phyloP scores from a whole-genome alignment of 2,797 vertebrate genomes.

The Takifugu rubripes region DNA sequence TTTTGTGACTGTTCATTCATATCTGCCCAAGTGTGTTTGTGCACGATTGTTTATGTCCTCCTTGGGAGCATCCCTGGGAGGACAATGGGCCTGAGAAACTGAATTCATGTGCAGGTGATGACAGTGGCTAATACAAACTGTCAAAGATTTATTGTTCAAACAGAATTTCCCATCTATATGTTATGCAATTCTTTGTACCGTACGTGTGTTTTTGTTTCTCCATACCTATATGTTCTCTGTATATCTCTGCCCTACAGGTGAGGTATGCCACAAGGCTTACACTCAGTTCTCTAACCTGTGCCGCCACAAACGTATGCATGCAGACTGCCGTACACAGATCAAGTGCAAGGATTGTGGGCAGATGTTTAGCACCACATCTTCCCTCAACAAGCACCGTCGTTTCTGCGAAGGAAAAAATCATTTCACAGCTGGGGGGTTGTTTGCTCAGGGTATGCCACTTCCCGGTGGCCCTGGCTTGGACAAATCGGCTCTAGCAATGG shows the following conservation, averaged over 20 bases:
- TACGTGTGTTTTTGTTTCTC: no score
- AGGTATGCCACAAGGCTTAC: conserved; percentile 99
- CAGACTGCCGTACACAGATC: conserved; percentile 99
- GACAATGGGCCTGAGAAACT: conserved; percentile 84
- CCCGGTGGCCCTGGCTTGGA: conserved; percentile 91
- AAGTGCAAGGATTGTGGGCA: conserved; percentile 99
- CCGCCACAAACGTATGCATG: conserved; percentile 99
- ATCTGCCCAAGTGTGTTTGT: conserved; percentile 34
- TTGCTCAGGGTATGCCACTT: conserved; percentile 95
- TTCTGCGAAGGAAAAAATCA: conserved; percentile 99
- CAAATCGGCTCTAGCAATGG: conserved; percentile 92
- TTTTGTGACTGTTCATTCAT: conserved; percentile 53
- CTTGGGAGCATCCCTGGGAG: conserved; percentile 88
- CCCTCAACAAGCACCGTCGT: conserved; percentile 99
- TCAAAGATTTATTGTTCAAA: conserved; percentile 15
- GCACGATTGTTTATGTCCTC: conserved; percentile 79
- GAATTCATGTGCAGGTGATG: conserved; percentile 93
- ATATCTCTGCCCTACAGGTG: conserved; percentile 82
- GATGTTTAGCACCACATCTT: conserved; percentile 99
- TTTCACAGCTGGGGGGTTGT: conserved; percentile 95
- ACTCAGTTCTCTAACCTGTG: conserved; percentile 99
- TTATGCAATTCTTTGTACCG: conserved; percentile 26
- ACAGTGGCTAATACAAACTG: conserved; percentile 64
- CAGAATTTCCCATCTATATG: conserved; percentile 7
- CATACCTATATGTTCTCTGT: conserved; percentile 2